Base-by-base conservation (phyloP, 2,797 vertebrate genomes). In the Columba guinea region DNA sequence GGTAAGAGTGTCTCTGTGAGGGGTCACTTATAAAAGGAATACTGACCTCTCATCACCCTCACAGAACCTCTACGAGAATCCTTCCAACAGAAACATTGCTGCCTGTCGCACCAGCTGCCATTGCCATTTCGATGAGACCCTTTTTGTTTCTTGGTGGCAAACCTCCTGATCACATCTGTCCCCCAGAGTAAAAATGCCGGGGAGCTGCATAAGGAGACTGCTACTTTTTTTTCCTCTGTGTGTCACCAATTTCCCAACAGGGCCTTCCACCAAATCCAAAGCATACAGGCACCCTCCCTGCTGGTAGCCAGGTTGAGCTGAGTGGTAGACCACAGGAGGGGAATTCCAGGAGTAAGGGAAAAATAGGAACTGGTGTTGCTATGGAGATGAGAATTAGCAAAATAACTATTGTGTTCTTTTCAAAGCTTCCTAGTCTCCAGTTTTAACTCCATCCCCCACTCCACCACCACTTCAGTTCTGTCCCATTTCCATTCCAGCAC, bases 331-430 rank as follows among this genome's bases (percentile, higher is more conserved):
- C 32, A 63, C 10, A 81, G 41, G 65, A 92, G 18, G 55, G 74
- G 59, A 92, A 94, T 96, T 93, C 94, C 87, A 85, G n/a, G 48
- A 91, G 49, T 85, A 74, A 91, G 53, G 46, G 73, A 35, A 90
- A 94, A 87, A 68, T 41, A 56, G 53, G 6, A 30, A 86, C 93
- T 91, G 55, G 20, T 28, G 91, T 96, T 95, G 83, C 90, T 77
- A 88, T 88, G 90, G 95, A 90, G 87, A 94, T 65, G 19, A 83
- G 87, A 95, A 96, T 75, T 48, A 88, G 73, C 91, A 94, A 83
- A 94, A 85, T 78, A 95, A 91, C 79, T 88, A 94, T 90, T 94
- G 83, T 93, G 65, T 71, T 93, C 69, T 90, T 19, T 75, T 75
- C 62, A 93, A 65, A 88, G 60, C 83, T 95, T 85, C 58, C 64